A percentile compares a stretch with the other conserved stretches of the same genome.
Evolutionary conservation across 1,140 invertebrate species (phyloP).

Genomic region (Lasioglossum baleicum): DNA sequence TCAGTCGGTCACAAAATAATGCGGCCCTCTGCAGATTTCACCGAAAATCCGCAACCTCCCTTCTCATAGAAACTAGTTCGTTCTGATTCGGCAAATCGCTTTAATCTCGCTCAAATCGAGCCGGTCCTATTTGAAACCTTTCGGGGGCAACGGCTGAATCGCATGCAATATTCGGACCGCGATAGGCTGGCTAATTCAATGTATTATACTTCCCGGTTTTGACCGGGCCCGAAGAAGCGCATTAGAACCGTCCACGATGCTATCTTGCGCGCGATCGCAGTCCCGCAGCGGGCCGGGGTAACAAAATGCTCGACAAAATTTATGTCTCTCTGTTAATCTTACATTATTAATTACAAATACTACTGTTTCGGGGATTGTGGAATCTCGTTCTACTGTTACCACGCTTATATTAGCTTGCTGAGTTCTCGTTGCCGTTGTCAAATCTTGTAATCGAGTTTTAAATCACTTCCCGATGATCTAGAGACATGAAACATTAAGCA

Average conservation of each 20-base stretch:
- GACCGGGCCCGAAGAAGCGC: slow-evolving; percentile 15
- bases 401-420: too few species aligned
- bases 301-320: too few species aligned
- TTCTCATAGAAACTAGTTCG: slow-evolving; percentile 58
- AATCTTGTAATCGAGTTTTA: too few species aligned
- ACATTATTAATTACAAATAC: too few species aligned
- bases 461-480: too few species aligned
- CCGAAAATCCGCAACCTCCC: slow-evolving; percentile 56
- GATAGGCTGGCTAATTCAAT: slow-evolving; percentile 32
- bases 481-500: too few species aligned
- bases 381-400: too few species aligned
- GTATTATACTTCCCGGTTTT: slow-evolving; percentile 33
- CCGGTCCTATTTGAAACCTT: slow-evolving; percentile 56
- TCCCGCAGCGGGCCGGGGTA: too few species aligned
- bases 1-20: slow-evolving; percentile 69
- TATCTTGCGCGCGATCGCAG: not conserved
- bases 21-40: slow-evolving; percentile 62
- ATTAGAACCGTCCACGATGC: not conserved
- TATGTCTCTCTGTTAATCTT: too few species aligned
- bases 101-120: slow-evolving; percentile 62
- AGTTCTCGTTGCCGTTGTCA: too few species aligned
- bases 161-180: slow-evolving; percentile 45
- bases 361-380: too few species aligned
- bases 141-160: slow-evolving; percentile 48
- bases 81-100: slow-evolving; percentile 65